Evolutionary conservation across 1,140 invertebrate species (phyloP).

Genomic region (Leptinotarsa lineolata): DNA sequence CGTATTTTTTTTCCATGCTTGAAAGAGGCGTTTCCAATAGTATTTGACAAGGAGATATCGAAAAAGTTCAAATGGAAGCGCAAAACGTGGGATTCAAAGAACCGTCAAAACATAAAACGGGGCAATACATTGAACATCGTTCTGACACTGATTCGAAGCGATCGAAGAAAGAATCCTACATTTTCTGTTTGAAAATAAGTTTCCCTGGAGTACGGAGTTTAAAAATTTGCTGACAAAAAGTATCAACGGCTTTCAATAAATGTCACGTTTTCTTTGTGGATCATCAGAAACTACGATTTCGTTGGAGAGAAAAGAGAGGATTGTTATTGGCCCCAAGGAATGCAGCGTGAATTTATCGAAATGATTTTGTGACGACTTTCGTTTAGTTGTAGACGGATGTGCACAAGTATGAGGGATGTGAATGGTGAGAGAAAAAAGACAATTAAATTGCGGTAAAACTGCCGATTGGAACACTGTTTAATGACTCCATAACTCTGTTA

Average conservation of each 20-base stretch:
- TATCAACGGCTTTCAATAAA: slow-evolving; percentile 12
- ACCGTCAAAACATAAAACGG: slow-evolving; percentile 12
- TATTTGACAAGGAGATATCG: not conserved
- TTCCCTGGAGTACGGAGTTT: not conserved
- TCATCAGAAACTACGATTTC: not conserved
- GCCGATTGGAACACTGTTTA: no score
- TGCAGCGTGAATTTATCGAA: no score
- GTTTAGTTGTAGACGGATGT: no score
- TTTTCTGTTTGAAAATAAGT: slow-evolving; percentile 14
- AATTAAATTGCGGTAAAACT: no score
- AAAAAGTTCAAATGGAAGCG: not conserved
- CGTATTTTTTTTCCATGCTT: no score
- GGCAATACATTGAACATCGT: slow-evolving; percentile 18
- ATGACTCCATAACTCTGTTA: no score
- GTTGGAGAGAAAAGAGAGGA: no score
- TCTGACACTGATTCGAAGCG: slow-evolving; percentile 15
- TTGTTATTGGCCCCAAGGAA: no score
- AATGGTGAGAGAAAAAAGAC: no score
- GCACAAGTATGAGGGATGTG: no score
- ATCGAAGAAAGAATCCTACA: slow-evolving; percentile 7
- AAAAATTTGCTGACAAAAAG: slow-evolving; percentile 15
- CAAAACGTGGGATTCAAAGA: not conserved
- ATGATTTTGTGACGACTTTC: no score
- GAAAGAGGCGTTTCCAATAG: no score
- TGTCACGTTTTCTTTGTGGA: slow-evolving; percentile 17